Conservation (phyloP, 2,888 invertebrate species). For the Metellina segmentata region DNA sequence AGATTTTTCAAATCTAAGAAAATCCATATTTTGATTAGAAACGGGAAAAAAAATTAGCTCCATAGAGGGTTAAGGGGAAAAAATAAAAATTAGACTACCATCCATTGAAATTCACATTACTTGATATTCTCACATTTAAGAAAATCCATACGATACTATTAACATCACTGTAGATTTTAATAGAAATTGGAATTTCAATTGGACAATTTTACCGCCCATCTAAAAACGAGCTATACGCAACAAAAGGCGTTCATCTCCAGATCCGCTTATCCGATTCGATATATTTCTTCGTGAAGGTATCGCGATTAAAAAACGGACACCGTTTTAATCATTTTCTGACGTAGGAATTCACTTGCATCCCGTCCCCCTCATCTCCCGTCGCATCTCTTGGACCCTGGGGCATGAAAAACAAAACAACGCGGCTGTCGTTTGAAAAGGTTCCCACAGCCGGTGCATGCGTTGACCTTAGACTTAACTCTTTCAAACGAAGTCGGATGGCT, state of each 20-base stretch:
- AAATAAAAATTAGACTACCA: too few species aligned
- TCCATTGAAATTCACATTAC: too few species aligned
- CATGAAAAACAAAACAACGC: conserved; percentile 35
- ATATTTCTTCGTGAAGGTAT: background rate
- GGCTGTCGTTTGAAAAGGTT: conserved; percentile 24
- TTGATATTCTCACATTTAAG: too few species aligned
- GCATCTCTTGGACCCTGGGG: background rate
- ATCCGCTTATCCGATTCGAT: background rate
- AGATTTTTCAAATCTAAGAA: too few species aligned
- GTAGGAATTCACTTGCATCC: too few species aligned
- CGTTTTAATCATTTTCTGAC: background rate
- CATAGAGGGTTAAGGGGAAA: too few species aligned
- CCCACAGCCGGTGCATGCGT: conserved; percentile 46
- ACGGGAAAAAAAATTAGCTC: too few species aligned
- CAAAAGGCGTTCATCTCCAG: background rate
- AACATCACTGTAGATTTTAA: too few species aligned
- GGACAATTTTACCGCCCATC: background rate
- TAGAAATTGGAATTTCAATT: too few species aligned
- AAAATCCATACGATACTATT: too few species aligned
- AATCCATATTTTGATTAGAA: too few species aligned
- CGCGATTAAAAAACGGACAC: background rate
- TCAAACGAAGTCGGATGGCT: conserved; percentile 14
- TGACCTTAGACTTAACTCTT: conserved; percentile 41
- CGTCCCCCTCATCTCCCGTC: background rate
- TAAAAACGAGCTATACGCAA: background rate